Base-by-base conservation (phyloP, 2,113 vertebrate species). In the Thunnus maccoyii region DNA sequence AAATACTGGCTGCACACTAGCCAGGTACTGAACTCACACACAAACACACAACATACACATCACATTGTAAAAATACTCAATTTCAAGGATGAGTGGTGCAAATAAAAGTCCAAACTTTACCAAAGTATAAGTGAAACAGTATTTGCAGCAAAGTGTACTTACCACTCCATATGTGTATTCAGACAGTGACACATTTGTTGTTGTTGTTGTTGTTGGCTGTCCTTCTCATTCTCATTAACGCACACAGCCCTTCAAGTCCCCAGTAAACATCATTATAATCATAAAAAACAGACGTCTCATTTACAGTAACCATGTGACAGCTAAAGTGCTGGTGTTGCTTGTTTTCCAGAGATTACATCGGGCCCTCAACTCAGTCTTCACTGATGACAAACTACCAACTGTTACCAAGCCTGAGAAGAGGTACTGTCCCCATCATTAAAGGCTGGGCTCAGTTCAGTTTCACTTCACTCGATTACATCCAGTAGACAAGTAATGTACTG, bases 1-100 rank as follows among this genome's bases (percentile, higher is more conserved):
- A 97, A 94, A 70, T 99, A 99, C 72, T 99, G 98, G 97, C 96
- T 99, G 64, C 98, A 99, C 77, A 99, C 97, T 18, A 99, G 98
- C 88, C 98, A 99, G 96, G 98, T 99, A 84, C 36, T 4, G 44
- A 50, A 41, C 22, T 3, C 10, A 4, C 60, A 69, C 69, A 72
- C 64, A 72, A 14, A 74, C 3, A 27, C 54, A 50, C 54, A 25
- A 44, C n/a, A 58, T 15, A 55, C 17, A 56, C 61, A 58, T 6
- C 14, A 46, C 18, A 22, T 18, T n/a, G 3, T 32, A 2, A 48
- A 75, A 56, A n/a, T 17, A 5, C 17, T 41, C 3, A 4, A 25
- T 16, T 66, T 9, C 27, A 9, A 9, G 18, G 13, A 47, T 4
- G 25, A 5, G 1, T 22, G 52, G 36, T 16, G 5, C 22, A 71